Percentiles rank a stretch among this genome's conserved stretches.
Conservation (phyloP, 1,140 invertebrate species). For the Lethocerus indicus region DNA sequence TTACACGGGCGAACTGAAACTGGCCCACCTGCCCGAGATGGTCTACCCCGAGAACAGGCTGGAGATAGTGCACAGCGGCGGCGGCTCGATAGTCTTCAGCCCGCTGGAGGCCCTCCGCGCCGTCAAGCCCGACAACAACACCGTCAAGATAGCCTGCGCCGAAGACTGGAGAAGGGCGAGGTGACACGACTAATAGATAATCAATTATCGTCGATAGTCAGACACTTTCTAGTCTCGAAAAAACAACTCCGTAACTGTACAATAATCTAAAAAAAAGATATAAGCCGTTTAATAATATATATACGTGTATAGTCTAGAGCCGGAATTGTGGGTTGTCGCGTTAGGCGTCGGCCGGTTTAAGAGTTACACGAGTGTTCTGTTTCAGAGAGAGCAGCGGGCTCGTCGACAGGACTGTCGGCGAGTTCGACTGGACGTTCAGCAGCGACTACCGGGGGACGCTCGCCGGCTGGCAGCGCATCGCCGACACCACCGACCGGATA, state of each 20-base stretch:
- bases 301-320: not conserved
- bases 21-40: constrained; percentile 95
- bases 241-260: not conserved
- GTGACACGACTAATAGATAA: constrained; percentile 23
- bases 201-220: not conserved
- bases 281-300: no score
- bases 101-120: constrained; percentile 74
- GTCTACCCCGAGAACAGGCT: constrained; percentile 85
- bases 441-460: constrained; percentile 81
- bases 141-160: constrained; percentile 72
- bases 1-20: constrained; percentile 51
- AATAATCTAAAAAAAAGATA: no score
- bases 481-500: constrained; percentile 36
- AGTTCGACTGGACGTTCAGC: constrained; percentile 98
- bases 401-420: constrained; percentile 59
- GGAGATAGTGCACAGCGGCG: constrained; percentile 43
- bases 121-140: constrained; percentile 54
- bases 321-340: not conserved
- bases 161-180: constrained; percentile 75
- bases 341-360: not conserved
- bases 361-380: no score
- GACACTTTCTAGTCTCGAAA: not conserved
- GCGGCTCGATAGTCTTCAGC: constrained; percentile 66
- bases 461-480: constrained; percentile 35
- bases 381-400: constrained; percentile 35